phyloP scores from a whole-genome alignment of 2,113 vertebrate genomes.

The Gnathonemus longibarbis region DNA sequence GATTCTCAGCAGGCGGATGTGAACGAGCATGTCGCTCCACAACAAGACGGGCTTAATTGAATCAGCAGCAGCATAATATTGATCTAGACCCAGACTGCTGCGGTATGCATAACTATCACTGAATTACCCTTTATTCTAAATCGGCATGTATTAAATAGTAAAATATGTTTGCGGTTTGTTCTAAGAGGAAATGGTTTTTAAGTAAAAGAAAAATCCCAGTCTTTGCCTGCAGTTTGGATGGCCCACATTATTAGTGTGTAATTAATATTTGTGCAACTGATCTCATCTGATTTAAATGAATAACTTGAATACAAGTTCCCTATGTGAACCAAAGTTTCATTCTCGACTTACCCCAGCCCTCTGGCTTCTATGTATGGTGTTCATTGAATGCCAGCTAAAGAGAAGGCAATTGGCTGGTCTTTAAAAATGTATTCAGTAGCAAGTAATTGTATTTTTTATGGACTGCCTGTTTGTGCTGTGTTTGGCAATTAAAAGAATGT shows the following conservation, averaged over 20 bases:
- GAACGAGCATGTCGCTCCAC: background rate
- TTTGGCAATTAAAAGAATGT: slow-evolving; percentile 45
- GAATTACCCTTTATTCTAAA: background rate
- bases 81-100: background rate
- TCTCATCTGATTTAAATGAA: background rate
- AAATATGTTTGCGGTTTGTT: background rate
- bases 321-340: background rate
- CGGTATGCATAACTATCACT: background rate
- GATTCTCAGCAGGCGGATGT: background rate
- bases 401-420: background rate
- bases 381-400: background rate
- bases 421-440: background rate
- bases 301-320: background rate
- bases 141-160: background rate
- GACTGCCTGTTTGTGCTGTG: slow-evolving; percentile 17
- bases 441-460: background rate
- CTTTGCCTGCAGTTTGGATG: background rate
- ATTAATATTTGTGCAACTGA: background rate
- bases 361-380: background rate
- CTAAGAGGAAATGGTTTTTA: background rate
- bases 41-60: background rate
- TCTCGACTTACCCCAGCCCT: background rate
- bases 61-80: background rate
- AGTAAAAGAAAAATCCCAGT: background rate
- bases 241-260: background rate